Evolutionary conservation across 2,888 invertebrate genomes (phyloP).

Genomic region (Oligia strigilis): DNA sequence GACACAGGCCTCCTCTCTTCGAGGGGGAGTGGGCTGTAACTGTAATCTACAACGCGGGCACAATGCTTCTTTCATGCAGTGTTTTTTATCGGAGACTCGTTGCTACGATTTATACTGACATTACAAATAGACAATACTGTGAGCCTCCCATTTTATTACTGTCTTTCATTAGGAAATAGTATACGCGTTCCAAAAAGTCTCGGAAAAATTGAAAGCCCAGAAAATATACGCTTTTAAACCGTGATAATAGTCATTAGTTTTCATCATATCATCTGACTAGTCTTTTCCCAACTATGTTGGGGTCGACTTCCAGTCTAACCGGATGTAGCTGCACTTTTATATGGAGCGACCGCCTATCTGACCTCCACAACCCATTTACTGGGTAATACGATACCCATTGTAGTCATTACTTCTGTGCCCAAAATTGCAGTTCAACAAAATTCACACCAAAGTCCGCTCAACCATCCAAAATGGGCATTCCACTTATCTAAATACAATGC

Average conservation of each 20-base stretch:
- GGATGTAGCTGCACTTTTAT: no score
- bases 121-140: neutral
- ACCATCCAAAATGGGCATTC: constrained; percentile 24
- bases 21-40: no score
- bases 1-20: no score
- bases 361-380: no score
- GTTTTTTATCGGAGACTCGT: neutral
- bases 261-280: no score
- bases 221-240: neutral
- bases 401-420: neutral
- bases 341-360: no score
- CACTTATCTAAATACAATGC: constrained; percentile 60
- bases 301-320: no score
- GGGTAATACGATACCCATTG: no score
- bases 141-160: neutral
- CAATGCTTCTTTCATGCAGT: neutral
- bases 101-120: neutral
- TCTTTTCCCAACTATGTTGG: no score
- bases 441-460: constrained; percentile 8
- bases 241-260: neutral
- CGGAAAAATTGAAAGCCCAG: neutral
- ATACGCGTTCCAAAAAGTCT: neutral
- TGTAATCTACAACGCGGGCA: no score
- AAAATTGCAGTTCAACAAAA: neutral
- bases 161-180: no score